Conservation (phyloP, 2,797 vertebrate genomes). For the Rhinophrynus dorsalis region DNA sequence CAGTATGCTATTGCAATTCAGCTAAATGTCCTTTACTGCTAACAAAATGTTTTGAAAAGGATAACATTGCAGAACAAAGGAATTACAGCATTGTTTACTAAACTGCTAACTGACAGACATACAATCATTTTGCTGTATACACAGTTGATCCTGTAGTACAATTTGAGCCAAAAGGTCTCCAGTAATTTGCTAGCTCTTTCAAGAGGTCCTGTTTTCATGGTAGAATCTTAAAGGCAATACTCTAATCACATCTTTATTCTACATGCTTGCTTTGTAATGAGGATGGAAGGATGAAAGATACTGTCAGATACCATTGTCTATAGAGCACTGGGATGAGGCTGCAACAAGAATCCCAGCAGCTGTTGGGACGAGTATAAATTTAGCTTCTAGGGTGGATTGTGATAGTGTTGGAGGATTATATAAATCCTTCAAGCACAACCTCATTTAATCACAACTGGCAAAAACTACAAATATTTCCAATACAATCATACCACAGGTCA, state of each 20-base stretch:
- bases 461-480: slow-evolving; percentile 14
- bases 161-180: slow-evolving; percentile 10
- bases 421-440: slow-evolving; percentile 13
- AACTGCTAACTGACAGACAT: neutral
- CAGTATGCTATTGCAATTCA: too few species aligned
- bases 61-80: too few species aligned
- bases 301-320: slow-evolving; percentile 34
- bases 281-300: slow-evolving; percentile 6
- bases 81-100: slow-evolving; percentile 16
- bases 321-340: slow-evolving; percentile 7
- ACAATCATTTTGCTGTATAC: slow-evolving; percentile 18
- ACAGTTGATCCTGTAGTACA: neutral
- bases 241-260: neutral
- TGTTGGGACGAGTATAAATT: slow-evolving; percentile 49
- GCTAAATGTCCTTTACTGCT: too few species aligned
- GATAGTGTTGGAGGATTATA: slow-evolving; percentile 37
- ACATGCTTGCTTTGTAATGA: neutral
- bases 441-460: slow-evolving; percentile 22
- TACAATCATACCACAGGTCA: slow-evolving; percentile 1
- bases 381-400: slow-evolving; percentile 39
- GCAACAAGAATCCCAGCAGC: slow-evolving; percentile 49
- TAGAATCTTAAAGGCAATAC: neutral
- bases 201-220: neutral
- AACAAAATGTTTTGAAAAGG: too few species aligned
- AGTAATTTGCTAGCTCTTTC: slow-evolving; percentile 18